A percentile compares a stretch with the other conserved stretches of the same genome.
Conservation (phyloP, 2,888 invertebrate genomes). For the Holacanthella duospinosa region DNA sequence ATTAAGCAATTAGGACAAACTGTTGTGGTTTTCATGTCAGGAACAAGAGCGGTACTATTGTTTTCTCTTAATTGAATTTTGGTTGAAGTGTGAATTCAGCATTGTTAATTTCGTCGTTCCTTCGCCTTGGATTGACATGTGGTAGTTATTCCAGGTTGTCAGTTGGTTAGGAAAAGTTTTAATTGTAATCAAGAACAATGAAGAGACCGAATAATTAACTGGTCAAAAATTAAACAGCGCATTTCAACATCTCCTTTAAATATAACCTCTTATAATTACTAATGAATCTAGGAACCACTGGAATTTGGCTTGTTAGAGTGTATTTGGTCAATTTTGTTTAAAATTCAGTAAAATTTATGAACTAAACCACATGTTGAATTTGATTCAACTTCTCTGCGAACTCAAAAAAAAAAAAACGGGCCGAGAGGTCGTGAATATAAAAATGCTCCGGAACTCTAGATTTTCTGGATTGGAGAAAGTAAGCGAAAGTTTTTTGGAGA, state of each 20-base stretch:
- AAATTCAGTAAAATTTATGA: not conserved
- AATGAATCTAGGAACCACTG: not conserved
- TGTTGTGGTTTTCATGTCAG: not conserved
- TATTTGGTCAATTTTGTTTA: not conserved
- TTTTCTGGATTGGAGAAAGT: slow-evolving; percentile 2
- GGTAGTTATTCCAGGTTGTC: not conserved
- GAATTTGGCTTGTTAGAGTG: not conserved
- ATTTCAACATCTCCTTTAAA: too few species aligned
- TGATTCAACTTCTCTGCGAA: not conserved
- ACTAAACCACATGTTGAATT: slow-evolving; percentile 1
- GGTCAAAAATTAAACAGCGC: too few species aligned
- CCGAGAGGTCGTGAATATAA: slow-evolving; percentile 4
- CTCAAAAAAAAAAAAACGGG: too few species aligned
- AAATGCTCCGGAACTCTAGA: not conserved
- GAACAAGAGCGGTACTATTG: not conserved
- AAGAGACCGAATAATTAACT: not conserved
- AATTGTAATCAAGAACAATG: not conserved
- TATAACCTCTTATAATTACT: too few species aligned
- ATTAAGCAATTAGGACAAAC: not conserved
- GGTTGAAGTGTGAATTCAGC: not conserved
- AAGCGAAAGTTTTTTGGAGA: not conserved
- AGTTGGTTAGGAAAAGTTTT: not conserved
- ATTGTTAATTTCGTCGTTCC: too few species aligned
- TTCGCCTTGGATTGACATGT: not conserved
- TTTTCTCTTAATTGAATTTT: not conserved